Base-by-base conservation (phyloP, 2,888 invertebrate species). In the Polyploca ridens region DNA sequence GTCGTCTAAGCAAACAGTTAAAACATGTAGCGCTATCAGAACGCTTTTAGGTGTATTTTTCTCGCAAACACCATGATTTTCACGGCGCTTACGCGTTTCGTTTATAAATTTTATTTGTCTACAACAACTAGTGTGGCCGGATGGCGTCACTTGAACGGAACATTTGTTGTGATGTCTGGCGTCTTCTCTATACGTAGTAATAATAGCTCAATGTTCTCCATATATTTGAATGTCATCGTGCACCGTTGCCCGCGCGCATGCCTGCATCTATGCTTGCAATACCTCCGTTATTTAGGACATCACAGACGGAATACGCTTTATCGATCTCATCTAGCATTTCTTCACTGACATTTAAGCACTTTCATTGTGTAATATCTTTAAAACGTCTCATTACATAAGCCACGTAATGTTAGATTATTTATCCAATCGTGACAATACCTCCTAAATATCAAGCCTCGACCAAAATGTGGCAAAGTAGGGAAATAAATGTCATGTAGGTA, bases 311-410 rank as follows among this genome's bases (percentile, higher is more conserved):
- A 27, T 19, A 60, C 11, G 13, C 61, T 61, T 73, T 81, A 80
- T 81, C 78, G 70, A 66, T 67, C 67, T 58, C 74, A 81, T 81
- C 81, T 78, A 73, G 72, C 71, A 74, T 74, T 78, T 66, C 72
- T 75, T 69, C 73, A 71, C 78, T 84, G 77, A 78, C 83, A 84
- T 84, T 84, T 82, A 64, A 74, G 72, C 68, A 73, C 70, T 64
- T 66, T 54, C 64, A 76, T 81, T 83, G 76, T 76, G 76, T 72
- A 81, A 81, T 70, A 78, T 77, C 78, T 80, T 76, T 82, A 27
- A 44, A 61, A 27, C 61, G 5, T 41, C 67, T 69, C 67, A 74
- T 78, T 84, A 77, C 73, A 65, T 79, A 74, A 81, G 66, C 58
- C 38, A 61, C 61, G 41, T 61, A 19, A 61, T 61, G 41, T 41